Evolutionary conservation across 1,140 invertebrate genomes (phyloP).

Genomic region (Drosophila burlai): DNA sequence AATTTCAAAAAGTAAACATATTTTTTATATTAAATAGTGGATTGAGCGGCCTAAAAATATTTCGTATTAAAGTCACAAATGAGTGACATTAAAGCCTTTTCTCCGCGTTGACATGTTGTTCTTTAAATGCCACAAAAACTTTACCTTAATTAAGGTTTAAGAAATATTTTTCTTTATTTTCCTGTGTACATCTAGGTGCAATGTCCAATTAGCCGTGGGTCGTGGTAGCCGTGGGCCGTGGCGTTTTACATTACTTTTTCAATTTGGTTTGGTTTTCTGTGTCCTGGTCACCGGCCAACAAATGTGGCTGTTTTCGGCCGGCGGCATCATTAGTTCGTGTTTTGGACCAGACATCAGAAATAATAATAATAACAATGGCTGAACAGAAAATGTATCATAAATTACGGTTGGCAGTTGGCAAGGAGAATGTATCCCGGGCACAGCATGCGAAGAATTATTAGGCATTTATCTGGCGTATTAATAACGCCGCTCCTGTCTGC

Average conservation of each 20-base stretch:
- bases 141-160: not conserved
- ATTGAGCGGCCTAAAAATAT: not conserved
- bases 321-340: conserved; percentile 44
- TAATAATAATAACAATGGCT: conserved; percentile 24
- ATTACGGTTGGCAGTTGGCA: conserved; percentile 44
- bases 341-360: conserved; percentile 39
- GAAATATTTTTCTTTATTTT: not conserved
- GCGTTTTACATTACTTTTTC: conserved; percentile 26
- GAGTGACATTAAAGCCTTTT: not conserved
- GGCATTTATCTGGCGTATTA: conserved; percentile 73
- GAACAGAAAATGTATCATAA: conserved; percentile 44
- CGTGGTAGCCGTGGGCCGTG: not conserved
- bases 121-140: not conserved
- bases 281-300: conserved; percentile 24
- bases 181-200: not conserved
- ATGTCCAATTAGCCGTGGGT: conserved; percentile 44
- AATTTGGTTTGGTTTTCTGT: conserved; percentile 16
- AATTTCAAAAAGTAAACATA: not conserved
- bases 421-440: conserved; percentile 23
- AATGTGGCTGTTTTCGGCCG: conserved; percentile 35
- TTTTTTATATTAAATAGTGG: not conserved
- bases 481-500: conserved; percentile 31
- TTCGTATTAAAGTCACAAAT: not conserved
- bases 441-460: conserved; percentile 64
- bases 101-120: too few species aligned